phyloP scores from a whole-genome alignment of 2,888 invertebrate genomes.

The Meghimatium bilineatum region DNA sequence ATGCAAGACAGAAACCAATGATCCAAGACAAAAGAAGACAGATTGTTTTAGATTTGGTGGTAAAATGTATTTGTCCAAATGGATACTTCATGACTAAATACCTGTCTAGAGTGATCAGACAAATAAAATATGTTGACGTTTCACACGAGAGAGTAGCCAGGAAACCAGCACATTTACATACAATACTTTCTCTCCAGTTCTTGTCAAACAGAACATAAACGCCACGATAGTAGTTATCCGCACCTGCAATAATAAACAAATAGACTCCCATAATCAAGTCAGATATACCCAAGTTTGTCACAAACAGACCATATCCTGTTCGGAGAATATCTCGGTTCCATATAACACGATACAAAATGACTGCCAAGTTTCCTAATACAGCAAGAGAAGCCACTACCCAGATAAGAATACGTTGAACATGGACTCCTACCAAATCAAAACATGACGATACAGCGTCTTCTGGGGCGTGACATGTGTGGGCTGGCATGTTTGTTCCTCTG shows the following conservation, averaged over 20 bases:
- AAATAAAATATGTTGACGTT: conserved; percentile 67
- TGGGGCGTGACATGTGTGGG: conserved; percentile 44
- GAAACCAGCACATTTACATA: conserved; percentile 59
- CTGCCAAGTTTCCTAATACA: background rate
- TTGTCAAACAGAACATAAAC: conserved; percentile 58
- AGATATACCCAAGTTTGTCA: conserved; percentile 1
- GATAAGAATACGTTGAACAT: no score
- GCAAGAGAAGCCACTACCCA: no score
- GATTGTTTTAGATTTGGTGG: background rate
- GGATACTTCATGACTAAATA: background rate
- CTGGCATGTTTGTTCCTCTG: background rate
- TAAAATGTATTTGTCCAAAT: background rate
- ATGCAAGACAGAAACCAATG: background rate
- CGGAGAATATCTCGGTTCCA: background rate
- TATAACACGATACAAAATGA: background rate
- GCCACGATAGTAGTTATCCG: conserved; percentile 51
- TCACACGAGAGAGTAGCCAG: conserved; percentile 79
- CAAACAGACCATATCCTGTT: background rate
- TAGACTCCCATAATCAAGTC: conserved; percentile 3
- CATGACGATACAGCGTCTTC: conserved; percentile 56
- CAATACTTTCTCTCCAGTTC: conserved; percentile 56
- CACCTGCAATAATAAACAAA: conserved; percentile 1
- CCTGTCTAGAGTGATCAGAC: background rate
- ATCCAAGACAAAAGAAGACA: background rate
- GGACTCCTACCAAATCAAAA: conserved; percentile 56